Evolutionary conservation across 1,140 invertebrate species (phyloP), one percentile per base, ranked within the genome.

Genomic region (Drosophila sechellia): DNA sequence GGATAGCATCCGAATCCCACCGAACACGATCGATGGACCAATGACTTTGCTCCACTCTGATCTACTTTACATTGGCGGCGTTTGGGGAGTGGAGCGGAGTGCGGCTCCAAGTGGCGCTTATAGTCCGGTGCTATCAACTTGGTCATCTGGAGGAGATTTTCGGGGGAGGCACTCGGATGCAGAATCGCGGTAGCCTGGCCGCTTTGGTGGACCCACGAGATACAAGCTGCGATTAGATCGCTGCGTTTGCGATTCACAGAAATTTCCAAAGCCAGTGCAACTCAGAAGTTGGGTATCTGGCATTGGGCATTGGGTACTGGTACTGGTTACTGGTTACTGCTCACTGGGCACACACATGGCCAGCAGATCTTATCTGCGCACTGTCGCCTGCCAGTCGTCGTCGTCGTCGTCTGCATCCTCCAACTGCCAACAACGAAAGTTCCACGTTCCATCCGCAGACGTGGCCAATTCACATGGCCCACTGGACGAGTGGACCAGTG

Each of bases 141-240:
- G 76, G 75, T 87, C 79, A 80, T 85, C 81, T 76, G 42, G 27
- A 6, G 60, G 20, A 34, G 35, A 11, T 61, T 52, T 10, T 45
- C 15, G 65, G 43, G 64, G 53, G 65, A 74, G 69, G 50, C 31
- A 49, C 34, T 61, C 35, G 78, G 52, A 31, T 58, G 27, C 34
- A 25, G 60, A 46, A 68, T 15, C 48, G 25, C 65, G 52, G 65
- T 65, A 70, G 61, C 56, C 65, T 45, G 52, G 50, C 55, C 22
- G 48, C 17, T 31, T 31, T 31, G 31, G 31, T 12, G 79, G 45
- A 68, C 54, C 58, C 57, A 55, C 31, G 60, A 89, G 85, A 89
- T 89, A 79, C 84, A 89, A 84, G 72, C 66, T 48, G 77, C 65
- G 84, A 89, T 89, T 89, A 89, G 84, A 89, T 89, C 85, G 59